Conservation (phyloP, 2,113 vertebrate species). For the Elgaria multicarinata region DNA sequence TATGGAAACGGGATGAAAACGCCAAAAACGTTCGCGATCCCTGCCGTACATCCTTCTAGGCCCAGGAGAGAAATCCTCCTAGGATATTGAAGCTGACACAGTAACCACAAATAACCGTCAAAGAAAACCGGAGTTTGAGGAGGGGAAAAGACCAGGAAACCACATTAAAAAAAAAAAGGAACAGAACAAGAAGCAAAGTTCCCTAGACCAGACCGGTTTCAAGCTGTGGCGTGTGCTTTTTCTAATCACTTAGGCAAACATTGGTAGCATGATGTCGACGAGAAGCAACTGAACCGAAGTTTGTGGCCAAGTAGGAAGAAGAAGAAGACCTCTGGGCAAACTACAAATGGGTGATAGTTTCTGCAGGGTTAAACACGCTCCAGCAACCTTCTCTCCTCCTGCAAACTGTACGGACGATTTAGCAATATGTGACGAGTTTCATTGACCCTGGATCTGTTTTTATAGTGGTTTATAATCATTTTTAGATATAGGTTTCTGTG, state of each 20-base stretch:
- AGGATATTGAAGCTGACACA: background rate
- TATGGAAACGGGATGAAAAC: too few relatives aligned
- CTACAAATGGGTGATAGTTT: too few relatives aligned
- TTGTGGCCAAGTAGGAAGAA: accelerated
- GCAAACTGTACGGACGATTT: too few relatives aligned
- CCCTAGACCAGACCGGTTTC: slow-evolving; percentile 19
- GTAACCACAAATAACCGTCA: background rate
- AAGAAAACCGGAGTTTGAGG: background rate
- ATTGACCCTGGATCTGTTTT: too few relatives aligned
- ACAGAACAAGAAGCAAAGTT: background rate
- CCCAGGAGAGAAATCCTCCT: background rate
- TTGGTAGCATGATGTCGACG: accelerated
- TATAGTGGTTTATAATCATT: too few relatives aligned
- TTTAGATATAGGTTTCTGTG: too few relatives aligned
- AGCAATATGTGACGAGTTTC: too few relatives aligned
- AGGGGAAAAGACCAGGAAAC: slow-evolving; percentile 39
- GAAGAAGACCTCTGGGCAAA: background rate
- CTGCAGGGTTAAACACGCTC: background rate
- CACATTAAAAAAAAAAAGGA: background rate
- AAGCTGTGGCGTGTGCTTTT: background rate
- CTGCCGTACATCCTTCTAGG: background rate
- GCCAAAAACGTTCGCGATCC: too few relatives aligned
- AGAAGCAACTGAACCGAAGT: accelerated
- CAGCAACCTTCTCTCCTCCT: background rate
- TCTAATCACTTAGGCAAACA: slow-evolving; percentile 30